Conservation (phyloP, 1,140 invertebrate species). For the Leptinotarsa undecemlineata region DNA sequence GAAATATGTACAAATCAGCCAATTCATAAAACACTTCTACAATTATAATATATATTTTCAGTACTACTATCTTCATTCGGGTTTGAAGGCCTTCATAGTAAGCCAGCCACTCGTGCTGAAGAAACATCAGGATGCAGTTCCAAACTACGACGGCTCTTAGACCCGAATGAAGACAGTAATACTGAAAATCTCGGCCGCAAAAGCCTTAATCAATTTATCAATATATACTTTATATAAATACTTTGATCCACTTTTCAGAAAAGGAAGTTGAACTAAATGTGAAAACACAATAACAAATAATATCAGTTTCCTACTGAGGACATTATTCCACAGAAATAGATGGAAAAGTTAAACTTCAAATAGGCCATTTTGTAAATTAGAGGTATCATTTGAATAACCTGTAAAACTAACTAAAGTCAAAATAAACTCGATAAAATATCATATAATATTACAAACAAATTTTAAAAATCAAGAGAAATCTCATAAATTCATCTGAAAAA, state of each 20-base stretch:
- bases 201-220: too few species aligned
- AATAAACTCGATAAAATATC: constrained; percentile 17
- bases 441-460: background rate
- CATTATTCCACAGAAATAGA: background rate
- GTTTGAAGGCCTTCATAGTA: too few species aligned
- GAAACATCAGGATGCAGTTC: too few species aligned
- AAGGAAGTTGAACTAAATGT: background rate
- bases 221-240: constrained; percentile 5
- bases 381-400: background rate
- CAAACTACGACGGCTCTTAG: too few species aligned
- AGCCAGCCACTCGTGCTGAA: too few species aligned
- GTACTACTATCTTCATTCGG: too few species aligned
- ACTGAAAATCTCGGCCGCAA: too few species aligned
- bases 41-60: background rate
- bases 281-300: constrained; percentile 24
- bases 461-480: background rate
- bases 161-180: too few species aligned
- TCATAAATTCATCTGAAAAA: background rate
- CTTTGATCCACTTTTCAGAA: constrained; percentile 8
- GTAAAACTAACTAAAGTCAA: constrained; percentile 20
- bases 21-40: constrained; percentile 2
- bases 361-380: too few species aligned
- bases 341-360: too few species aligned
- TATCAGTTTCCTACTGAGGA: background rate
- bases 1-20: constrained; percentile 33